phyloP scores from a whole-genome alignment of 2,113 vertebrate genomes.

The Pelmatolapia mariae region DNA sequence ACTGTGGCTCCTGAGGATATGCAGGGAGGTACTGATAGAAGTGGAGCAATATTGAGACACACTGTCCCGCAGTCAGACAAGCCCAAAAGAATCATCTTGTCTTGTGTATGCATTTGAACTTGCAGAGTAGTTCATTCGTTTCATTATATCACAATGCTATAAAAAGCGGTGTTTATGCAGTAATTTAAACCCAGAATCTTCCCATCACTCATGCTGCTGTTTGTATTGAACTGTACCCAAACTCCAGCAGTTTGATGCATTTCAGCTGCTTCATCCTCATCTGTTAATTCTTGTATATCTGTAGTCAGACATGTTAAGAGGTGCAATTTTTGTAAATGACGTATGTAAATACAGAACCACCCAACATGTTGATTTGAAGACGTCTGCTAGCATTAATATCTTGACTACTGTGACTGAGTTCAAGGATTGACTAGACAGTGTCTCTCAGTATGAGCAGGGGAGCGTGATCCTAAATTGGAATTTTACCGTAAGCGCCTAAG shows the following conservation, averaged over 20 bases:
- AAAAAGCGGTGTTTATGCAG: background rate
- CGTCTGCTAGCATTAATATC: background rate
- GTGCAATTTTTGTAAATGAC: conserved; percentile 34
- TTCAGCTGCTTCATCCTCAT: background rate
- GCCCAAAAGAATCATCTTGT: background rate
- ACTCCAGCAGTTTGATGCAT: background rate
- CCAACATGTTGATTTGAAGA: background rate
- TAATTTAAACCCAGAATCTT: background rate
- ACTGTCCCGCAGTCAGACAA: conserved; percentile 19
- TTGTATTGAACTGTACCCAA: background rate
- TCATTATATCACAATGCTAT: background rate
- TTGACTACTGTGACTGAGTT: background rate
- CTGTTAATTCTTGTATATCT: background rate
- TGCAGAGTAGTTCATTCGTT: background rate
- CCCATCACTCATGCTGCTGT: background rate
- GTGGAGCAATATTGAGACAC: conserved; percentile 43
- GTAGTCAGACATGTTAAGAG: background rate
- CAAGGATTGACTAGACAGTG: conserved; percentile 8
- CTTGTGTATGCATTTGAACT: conserved; percentile 4
- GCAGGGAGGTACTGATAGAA: background rate
- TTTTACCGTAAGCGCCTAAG: conserved; percentile 58
- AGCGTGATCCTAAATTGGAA: background rate
- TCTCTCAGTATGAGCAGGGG: conserved; percentile 44
- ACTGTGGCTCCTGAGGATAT: conserved; percentile 14
- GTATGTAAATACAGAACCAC: conserved; percentile 51